Base-by-base conservation (phyloP, 2,888 invertebrate genomes). In the Agrypnus murinus region DNA sequence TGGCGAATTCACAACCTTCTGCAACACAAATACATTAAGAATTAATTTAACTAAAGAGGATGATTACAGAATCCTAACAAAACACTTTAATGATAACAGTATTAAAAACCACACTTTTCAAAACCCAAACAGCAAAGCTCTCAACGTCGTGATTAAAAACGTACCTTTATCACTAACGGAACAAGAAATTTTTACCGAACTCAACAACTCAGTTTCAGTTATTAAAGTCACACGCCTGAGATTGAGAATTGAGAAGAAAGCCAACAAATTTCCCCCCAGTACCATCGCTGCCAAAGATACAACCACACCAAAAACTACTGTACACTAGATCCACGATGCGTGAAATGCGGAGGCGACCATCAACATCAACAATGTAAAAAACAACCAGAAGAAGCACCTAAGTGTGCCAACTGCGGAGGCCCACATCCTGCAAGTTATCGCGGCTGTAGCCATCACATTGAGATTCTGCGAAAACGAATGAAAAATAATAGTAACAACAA, bases 241-340 rank as follows among this genome's bases (percentile, higher is more conserved):
- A 15, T 5, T 10, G 53, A n/a, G 58, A 58, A 12, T 19, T 38
- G n/a, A 36, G 38, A 38, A 58, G 17, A 40, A 58, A 58, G 38
- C 10, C 8, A 7, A 32, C 32, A 48, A 48, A 31, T n/a, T 19
- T 31, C n/a, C 25, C 48, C 48, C 5, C 48, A 48, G 25, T 48
- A 25, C 10, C 40, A 6, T 17, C 38, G 58, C 12, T 40, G 58
- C 17, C 58, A 58, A 15, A 7, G 25, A 48, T 48, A 14, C 25
- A 15, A 15, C 58, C 40, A 58, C 36, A 58, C 58, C 5, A 58
- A 58, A 38, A 58, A 40, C 17, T 58, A 38, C 8, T 58, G 58
- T 31, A 36, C 17, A 38, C 12, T 58, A 19, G 58, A 58, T n/a
- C 58, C 58, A 14, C 38, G 40, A 38, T 40, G 19, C n/a, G 5